Evolutionary conservation across 2,113 vertebrate genomes (phyloP).

Genomic region (Thryonomys swinderianus): DNA sequence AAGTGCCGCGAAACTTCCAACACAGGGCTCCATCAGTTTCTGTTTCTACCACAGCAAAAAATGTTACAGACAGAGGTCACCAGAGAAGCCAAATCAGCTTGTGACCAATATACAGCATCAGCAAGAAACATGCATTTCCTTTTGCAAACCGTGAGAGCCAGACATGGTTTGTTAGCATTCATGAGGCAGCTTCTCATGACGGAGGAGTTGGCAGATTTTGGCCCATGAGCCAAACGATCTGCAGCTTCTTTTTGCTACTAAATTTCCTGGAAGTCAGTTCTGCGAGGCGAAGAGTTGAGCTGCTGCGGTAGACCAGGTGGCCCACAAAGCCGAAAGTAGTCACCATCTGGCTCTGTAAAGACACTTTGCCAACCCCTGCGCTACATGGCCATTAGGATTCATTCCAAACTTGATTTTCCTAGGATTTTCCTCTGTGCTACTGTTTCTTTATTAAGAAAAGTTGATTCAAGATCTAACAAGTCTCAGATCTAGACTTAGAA

Average conservation of each 20-base stretch:
- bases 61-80: background rate
- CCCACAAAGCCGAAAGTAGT: background rate
- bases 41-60: background rate
- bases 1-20: no score
- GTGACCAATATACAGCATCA: rapidly evolving
- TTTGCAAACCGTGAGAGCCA: background rate
- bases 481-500: background rate
- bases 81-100: background rate
- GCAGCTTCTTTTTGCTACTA: background rate
- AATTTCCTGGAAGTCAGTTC: background rate
- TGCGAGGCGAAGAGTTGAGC: background rate
- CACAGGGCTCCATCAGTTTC: rapidly evolving
- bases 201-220: background rate
- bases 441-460: background rate
- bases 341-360: background rate
- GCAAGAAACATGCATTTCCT: background rate
- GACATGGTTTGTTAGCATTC: background rate
- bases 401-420: background rate
- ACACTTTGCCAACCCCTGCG: background rate
- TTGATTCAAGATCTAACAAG: background rate
- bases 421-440: background rate
- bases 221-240: background rate
- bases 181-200: background rate
- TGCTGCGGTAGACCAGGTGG: background rate
- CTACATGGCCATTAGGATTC: background rate